phyloP scores from a whole-genome alignment of 2,113 vertebrate species.

The Speoplatyrhinus poulsoni region DNA sequence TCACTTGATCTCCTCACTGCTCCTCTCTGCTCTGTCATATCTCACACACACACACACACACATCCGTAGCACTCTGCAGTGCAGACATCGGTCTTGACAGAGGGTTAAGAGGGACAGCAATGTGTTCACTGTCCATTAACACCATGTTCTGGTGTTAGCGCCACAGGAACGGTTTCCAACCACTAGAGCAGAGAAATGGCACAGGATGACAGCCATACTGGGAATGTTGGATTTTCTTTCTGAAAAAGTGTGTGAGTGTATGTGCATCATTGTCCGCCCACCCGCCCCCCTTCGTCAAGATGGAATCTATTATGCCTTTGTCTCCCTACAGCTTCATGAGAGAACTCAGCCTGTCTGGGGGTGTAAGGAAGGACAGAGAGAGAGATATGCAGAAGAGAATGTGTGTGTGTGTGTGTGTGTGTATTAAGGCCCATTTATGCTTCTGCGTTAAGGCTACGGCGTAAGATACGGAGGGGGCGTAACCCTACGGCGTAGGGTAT shows the following conservation, averaged over 20 bases:
- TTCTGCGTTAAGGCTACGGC: too few relatives aligned
- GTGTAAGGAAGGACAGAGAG: background rate
- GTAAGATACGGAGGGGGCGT: too few relatives aligned
- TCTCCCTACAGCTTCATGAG: constrained; percentile 53
- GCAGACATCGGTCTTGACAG: constrained; percentile 3
- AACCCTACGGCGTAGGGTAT: too few relatives aligned
- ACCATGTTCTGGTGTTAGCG: constrained; percentile 37
- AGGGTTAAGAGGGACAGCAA: constrained; percentile 51
- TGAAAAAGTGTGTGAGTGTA: constrained; percentile 5
- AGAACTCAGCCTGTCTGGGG: constrained; percentile 33
- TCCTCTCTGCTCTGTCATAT: constrained; percentile 11
- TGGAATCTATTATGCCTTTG: constrained; percentile 66
- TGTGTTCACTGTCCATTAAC: constrained; percentile 45
- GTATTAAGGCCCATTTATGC: too few relatives aligned
- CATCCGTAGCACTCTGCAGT: background rate
- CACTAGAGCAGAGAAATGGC: constrained; percentile 5
- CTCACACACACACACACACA: background rate
- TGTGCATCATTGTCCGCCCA: background rate
- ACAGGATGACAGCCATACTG: constrained; percentile 17
- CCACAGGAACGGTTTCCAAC: background rate
- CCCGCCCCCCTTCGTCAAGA: constrained; percentile 44
- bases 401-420: background rate
- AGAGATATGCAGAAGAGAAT: background rate
- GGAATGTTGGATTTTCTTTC: constrained; percentile 10
- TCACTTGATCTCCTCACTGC: constrained; percentile 17